Base-by-base conservation (phyloP, 2,797 vertebrate species). In the Galaxias olidus region DNA sequence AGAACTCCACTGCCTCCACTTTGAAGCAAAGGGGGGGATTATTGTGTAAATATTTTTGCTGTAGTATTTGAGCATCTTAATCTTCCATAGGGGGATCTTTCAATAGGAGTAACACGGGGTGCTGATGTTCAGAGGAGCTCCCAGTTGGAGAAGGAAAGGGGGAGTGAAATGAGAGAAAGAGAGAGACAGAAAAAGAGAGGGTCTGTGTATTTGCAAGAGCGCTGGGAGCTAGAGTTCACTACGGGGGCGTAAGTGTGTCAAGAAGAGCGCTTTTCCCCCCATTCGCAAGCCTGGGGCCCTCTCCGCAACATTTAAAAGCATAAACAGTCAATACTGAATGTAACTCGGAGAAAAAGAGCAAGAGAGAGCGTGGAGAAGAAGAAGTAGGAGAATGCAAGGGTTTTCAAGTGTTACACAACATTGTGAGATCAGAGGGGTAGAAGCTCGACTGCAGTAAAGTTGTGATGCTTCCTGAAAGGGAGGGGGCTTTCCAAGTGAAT, bases 171-270 rank as follows among this genome's bases (percentile, higher is more conserved):
- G 75, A 81, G 72, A 84, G 75, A 78, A 84, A 87, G 76, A 86
- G 86, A 90, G 87, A 90, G 62, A 67, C 30, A 71, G 61, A 17
- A 7, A 43, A 43, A 20, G 45, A 89, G 83, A 77, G 85, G 87
- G 87, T 89, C 84, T 91, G 84, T 91, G 89, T 90, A 89, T 87
- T 91, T 90, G 86, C 82, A 84, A 84, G 89, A 91, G 89, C 84
- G 88, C 88, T 91, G 84, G 90, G 90, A 92, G 91, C 91, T 88
- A 84, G 86, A 92, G 92, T 91, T 93, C 91, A 92, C 89, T 90
- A 91, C 67, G 90, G 92, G 90, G 92, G 92, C 91, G 91, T 93
- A 91, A 92, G 90, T 90, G 90, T 92, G 92, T 92, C 91, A 92
- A 91, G 89, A 90, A 90, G 89, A 92, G 88, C 81, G 81, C 88